Conservation (phyloP, 2,113 vertebrate genomes). For the Rhinolophus ferrumequinum region DNA sequence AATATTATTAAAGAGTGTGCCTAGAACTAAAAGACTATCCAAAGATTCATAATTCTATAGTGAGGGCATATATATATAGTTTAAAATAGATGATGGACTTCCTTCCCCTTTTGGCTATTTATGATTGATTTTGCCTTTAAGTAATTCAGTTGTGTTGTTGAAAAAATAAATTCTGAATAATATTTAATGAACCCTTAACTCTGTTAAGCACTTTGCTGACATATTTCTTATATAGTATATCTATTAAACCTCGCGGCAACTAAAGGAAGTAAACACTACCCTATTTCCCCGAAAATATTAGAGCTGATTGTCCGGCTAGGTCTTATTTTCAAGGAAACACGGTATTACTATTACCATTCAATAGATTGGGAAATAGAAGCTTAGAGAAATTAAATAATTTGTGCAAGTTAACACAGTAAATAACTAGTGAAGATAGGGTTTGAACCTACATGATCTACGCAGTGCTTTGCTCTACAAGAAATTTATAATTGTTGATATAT, state of each 20-base stretch:
- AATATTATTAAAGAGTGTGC: background rate
- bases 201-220: background rate
- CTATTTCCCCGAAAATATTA: too few relatives aligned
- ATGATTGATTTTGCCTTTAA: background rate
- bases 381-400: constrained; percentile 2
- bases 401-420: background rate
- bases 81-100: background rate
- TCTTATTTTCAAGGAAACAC: too few relatives aligned
- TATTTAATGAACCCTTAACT: background rate
- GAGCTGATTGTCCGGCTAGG: too few relatives aligned
- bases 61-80: background rate
- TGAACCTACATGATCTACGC: background rate
- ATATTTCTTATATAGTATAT: background rate
- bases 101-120: background rate
- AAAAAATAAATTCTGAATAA: constrained; percentile 2
- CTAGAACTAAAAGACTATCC: background rate
- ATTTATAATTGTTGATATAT: background rate
- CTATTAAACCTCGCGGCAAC: background rate
- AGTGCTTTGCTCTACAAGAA: background rate
- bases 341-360: background rate
- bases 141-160: constrained; percentile 24
- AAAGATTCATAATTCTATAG: background rate
- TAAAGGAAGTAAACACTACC: background rate
- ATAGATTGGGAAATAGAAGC: background rate
- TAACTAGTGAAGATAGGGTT: background rate